Percentiles rank a stretch among this genome's conserved stretches.
Conservation (phyloP, 2,797 vertebrate genomes). For the Ctenosaura bakeri region DNA sequence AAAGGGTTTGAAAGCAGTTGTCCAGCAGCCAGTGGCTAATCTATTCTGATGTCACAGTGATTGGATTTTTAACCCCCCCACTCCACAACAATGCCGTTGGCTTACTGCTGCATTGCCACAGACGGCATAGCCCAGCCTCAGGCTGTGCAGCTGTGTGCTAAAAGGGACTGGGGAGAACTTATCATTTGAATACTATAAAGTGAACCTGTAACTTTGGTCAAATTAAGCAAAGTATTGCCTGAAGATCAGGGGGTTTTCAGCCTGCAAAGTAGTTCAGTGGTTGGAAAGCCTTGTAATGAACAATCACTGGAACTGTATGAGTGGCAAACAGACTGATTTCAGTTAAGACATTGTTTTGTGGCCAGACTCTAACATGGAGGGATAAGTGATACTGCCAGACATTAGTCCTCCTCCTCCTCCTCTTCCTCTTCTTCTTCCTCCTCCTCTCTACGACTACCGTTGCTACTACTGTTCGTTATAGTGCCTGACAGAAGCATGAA, state of each 20-base stretch:
- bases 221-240: slow-evolving; percentile 9
- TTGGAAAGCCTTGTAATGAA: slow-evolving; percentile 7
- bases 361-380: slow-evolving; percentile 9
- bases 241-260: not conserved
- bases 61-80: not conserved
- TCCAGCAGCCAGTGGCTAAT: slow-evolving; percentile 4
- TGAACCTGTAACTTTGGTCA: not conserved
- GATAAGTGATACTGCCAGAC: not conserved
- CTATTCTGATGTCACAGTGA: slow-evolving; percentile 1
- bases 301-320: not conserved
- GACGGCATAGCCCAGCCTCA: not conserved
- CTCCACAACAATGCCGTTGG: not conserved
- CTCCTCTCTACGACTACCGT: too few relatives aligned
- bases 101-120: slow-evolving; percentile 2
- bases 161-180: slow-evolving; percentile 14
- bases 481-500: not conserved
- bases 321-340: slow-evolving; percentile 1
- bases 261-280: not conserved
- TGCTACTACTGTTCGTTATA: not conserved
- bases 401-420: not conserved
- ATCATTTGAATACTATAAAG: slow-evolving; percentile 15
- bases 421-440: too few relatives aligned
- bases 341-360: not conserved
- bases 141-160: slow-evolving; percentile 17
- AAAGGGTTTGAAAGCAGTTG: slow-evolving; percentile 2